Evolutionary conservation across 2,113 vertebrate species (phyloP).

Genomic region (Lycocorax pyrrhopterus): DNA sequence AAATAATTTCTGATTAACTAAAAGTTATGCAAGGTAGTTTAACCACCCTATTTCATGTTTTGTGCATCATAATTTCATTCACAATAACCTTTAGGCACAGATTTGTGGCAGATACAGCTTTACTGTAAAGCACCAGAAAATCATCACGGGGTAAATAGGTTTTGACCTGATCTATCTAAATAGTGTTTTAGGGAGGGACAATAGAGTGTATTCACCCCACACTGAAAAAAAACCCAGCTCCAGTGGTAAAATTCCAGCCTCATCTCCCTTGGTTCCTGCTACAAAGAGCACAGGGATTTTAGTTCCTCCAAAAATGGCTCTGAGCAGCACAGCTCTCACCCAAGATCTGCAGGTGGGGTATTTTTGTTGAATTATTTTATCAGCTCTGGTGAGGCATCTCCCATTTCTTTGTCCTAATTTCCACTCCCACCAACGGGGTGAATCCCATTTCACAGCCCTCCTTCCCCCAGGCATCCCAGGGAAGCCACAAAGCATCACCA

Average conservation of each 20-base stretch:
- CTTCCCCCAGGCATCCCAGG: background rate
- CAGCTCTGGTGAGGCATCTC: background rate
- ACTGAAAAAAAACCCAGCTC: background rate
- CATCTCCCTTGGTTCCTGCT: background rate
- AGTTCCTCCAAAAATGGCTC: background rate
- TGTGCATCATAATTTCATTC: background rate
- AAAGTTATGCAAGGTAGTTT: background rate
- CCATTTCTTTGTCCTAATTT: background rate
- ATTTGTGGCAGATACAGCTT: background rate
- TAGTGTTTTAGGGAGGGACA: background rate
- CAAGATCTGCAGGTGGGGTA: accelerated
- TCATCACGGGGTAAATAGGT: accelerated
- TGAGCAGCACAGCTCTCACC: background rate
- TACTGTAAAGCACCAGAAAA: background rate
- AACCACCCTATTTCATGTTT: background rate
- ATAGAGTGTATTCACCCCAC: background rate
- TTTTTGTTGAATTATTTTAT: background rate
- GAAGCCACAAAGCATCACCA: background rate
- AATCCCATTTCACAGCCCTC: background rate
- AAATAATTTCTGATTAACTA: background rate
- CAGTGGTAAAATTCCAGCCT: background rate
- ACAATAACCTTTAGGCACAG: background rate
- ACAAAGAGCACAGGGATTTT: background rate
- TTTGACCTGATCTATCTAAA: background rate
- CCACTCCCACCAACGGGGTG: accelerated